A percentile compares a stretch with the other conserved stretches of the same genome.
These are phyloP conservation scores for Remorina albescens DNA, from an alignment of 2,797 vertebrate genomes.

Conservation along the genomic window DNA sequence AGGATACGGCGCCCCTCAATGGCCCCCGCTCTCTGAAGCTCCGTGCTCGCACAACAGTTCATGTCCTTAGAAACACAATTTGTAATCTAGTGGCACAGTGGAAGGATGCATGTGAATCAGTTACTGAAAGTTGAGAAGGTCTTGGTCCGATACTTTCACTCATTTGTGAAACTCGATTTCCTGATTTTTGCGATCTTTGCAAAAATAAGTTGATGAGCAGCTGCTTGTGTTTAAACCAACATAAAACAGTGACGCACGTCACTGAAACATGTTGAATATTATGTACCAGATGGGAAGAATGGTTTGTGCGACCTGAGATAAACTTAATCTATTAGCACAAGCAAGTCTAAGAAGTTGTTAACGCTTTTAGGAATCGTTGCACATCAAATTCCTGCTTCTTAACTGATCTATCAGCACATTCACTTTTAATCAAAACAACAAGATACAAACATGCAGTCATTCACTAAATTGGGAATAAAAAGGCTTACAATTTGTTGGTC, in stretches of 20 bases:
- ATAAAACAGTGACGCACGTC: not conserved
- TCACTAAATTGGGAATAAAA: not conserved
- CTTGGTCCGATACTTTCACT: not conserved
- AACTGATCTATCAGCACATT: not conserved
- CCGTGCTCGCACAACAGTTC: conserved; percentile 38
- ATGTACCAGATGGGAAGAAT: not conserved
- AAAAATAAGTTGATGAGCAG: too few relatives aligned
- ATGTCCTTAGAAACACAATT: conserved; percentile 1
- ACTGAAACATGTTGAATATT: not conserved
- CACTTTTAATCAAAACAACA: conserved; percentile 5
- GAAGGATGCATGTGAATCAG: not conserved
- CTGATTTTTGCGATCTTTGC: too few relatives aligned
- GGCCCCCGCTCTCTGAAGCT: too few relatives aligned
- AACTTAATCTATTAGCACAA: not conserved
- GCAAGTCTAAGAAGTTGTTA: not conserved
- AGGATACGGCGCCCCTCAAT: not conserved
- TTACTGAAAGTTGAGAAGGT: not conserved
- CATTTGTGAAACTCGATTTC: not conserved
- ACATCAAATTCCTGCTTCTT: not conserved
- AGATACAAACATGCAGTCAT: not conserved
- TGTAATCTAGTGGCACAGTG: conserved; percentile 2
- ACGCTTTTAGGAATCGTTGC: not conserved
- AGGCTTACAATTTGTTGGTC: not conserved
- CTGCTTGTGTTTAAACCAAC: not conserved
- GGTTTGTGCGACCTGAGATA: not conserved